Base-by-base conservation (phyloP, 2,888 invertebrate species). In the Dicyrtoma fusca region DNA sequence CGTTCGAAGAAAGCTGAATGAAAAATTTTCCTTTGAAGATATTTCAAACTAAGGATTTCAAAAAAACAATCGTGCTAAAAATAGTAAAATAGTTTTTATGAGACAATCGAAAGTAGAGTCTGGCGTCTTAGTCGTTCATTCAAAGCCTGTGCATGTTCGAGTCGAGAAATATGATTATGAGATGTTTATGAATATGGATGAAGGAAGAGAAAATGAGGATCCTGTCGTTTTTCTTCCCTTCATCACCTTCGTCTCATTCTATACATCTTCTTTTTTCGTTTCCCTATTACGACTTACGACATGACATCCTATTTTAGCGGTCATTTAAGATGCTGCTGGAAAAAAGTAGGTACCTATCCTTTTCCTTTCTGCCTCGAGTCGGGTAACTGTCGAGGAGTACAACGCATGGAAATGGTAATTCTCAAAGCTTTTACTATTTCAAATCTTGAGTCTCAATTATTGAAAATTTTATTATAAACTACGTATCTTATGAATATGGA, bases 171-270 rank as follows among this genome's bases (percentile, higher is more conserved):
- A 65, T 65, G 51, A 65, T 65, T 51, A 51, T 65, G 49, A 61
- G 44, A 61, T 66, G n/a, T 53, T 66, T 66, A 66, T 66, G 66
- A 66, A 66, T 66, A 66, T 66, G 66, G 53, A 66, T 66, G 66
- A 66, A 21, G 42, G 4, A 45, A 62, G 47, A 11, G 19, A 63
- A 45, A 45, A 63, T 63, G 23, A 55, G 21, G 23, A 23, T 55
- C 11, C 42, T 34, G 2, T 10, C n/a, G 26, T 59, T 14, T 44
- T 61, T 57, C 13, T 6, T 57, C 61, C 44, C 66, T 66, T 66
- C 66, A 66, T 66, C 66, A 66, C 53, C 66, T 66, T 66, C 53
- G n/a, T 51, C 26, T 65, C 26, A 65, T 65, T 59, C 42, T 34
- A 34, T 34, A n/a, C n/a, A 3, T 34, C 34, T 61, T 25, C 53